phyloP scores from a whole-genome alignment of 2,113 vertebrate species.

The Eubucco bourcierii region DNA sequence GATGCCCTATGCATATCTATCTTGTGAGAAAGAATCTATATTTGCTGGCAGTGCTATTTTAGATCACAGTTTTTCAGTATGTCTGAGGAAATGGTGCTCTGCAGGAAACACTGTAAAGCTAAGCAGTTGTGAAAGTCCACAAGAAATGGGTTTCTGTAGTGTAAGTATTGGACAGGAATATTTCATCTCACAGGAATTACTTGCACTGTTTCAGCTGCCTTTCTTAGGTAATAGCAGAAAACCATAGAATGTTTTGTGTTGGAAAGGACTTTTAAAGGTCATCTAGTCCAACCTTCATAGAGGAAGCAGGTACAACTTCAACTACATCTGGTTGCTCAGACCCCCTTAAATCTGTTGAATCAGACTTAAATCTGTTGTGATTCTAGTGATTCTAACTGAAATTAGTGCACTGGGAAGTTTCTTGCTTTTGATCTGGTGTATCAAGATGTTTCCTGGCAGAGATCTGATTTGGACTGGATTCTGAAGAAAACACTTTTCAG shows the following conservation, averaged over 20 bases:
- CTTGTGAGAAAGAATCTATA: not conserved
- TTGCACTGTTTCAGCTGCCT: slow-evolving; percentile 30
- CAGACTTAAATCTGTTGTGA: not conserved
- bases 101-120: not conserved
- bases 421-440: not conserved
- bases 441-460: not conserved
- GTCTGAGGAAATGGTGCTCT: not conserved
- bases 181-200: not conserved
- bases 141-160: not conserved
- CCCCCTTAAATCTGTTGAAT: too few species aligned
- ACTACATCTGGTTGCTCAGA: too few species aligned
- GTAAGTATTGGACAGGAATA: not conserved
- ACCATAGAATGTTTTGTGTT: too few species aligned
- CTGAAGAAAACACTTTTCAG: not conserved
- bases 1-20: not conserved
- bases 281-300: too few species aligned
- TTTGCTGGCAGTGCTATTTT: not conserved
- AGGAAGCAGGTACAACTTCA: too few species aligned
- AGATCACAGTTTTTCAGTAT: not conserved
- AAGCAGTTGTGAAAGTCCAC: not conserved
- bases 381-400: not conserved
- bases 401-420: not conserved
- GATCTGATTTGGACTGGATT: not conserved
- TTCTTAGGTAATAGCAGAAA: not conserved
- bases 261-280: too few species aligned